Base-by-base conservation (phyloP, 37 sponge, comb jelly and placozoan species). In the Hexactinellida sp. region DNA sequence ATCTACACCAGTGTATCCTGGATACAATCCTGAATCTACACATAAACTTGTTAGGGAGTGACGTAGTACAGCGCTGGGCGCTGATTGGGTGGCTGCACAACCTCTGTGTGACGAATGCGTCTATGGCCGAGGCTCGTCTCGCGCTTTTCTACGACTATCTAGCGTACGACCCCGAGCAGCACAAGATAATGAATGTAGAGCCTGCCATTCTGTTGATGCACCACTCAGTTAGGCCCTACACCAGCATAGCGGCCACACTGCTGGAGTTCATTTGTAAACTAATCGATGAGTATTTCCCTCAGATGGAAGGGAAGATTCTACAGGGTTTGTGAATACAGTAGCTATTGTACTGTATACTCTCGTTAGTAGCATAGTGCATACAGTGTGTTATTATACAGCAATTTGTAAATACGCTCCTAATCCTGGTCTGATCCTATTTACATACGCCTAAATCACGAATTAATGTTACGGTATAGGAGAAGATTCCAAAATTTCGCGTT, bases 101-200 rank as follows among this genome's bases (percentile, higher is more conserved):
- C 0, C 89, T 90, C 39, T 92, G 92, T 51, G 41, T 88, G 1
- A 91, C 92, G 39, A 87, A 63, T 10, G 92, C 91, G 24, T 84
- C 90, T 35, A 88, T 90, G 24, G 85, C 86, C 36, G 89, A 89
- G 83, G 91, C 99, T 37, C 93, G 91, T 76, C 88, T 95, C 16
- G 93, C 99, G 19, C 91, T 98, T 32, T 98, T 98, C 90, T 98
- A 89, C 86, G 99, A 98, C 85, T 98, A 92, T 91, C 86, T 98
- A 16, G 85, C 85, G 84, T 98, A 98, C 88, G 90, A 94, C 54
- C 88, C 89, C 16, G 94, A 91, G 23, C 54, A 54, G 38, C 92
- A 95, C 54, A 98, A 89, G 82, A 98, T 98, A 87, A 98, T 98
- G 99, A 95, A 95, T 83, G 91, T 82, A 96, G 99, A 99, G 85